These are phyloP conservation scores for Drosophila auraria DNA, from an alignment of 1,140 invertebrate genomes.

Conservation along the genomic window DNA sequence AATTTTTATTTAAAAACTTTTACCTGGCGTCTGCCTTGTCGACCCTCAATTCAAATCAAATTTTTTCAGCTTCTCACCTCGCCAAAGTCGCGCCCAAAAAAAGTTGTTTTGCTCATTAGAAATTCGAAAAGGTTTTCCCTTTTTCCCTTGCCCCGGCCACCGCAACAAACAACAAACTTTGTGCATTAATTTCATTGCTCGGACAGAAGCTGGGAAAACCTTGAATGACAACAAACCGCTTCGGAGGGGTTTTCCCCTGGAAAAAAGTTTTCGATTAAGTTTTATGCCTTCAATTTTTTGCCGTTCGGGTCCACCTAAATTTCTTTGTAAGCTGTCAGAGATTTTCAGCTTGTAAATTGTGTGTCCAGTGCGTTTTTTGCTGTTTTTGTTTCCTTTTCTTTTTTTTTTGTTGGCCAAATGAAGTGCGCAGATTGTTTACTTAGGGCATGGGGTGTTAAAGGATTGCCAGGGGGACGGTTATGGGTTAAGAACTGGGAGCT, in stretches of 20 bases:
- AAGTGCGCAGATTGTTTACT: slow-evolving; percentile 78
- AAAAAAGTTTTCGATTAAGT: slow-evolving; percentile 80
- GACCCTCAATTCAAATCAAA: slow-evolving; percentile 71
- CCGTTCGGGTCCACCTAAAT: slow-evolving; percentile 52
- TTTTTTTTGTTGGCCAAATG: slow-evolving; percentile 49
- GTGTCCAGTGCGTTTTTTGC: slow-evolving; percentile 2
- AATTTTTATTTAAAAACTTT: slow-evolving; percentile 83
- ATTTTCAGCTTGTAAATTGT: slow-evolving; percentile 64
- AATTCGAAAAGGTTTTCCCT: slow-evolving; percentile 65
- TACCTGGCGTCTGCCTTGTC: slow-evolving; percentile 23
- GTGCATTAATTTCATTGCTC: slow-evolving; percentile 82
- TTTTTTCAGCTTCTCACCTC: slow-evolving; percentile 55
- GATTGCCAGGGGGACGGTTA: slow-evolving; percentile 32
- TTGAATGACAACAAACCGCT: slow-evolving; percentile 68
- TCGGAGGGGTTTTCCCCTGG: slow-evolving; percentile 26
- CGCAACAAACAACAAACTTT: slow-evolving; percentile 71
- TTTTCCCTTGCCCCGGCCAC: slow-evolving; percentile 9
- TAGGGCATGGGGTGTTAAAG: slow-evolving; percentile 49
- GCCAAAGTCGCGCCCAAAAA: slow-evolving; percentile 22
- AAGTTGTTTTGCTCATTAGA: slow-evolving; percentile 69
- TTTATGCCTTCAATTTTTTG: slow-evolving; percentile 56
- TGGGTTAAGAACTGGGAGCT: slow-evolving; percentile 29
- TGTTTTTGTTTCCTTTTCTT: background rate
- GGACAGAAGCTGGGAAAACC: slow-evolving; percentile 50
- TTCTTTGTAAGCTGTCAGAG: slow-evolving; percentile 63